These are phyloP conservation scores for Epizoanthus fatuus DNA, from an alignment of 92 coral and sea anemone genomes.

Conservation along the genomic window DNA sequence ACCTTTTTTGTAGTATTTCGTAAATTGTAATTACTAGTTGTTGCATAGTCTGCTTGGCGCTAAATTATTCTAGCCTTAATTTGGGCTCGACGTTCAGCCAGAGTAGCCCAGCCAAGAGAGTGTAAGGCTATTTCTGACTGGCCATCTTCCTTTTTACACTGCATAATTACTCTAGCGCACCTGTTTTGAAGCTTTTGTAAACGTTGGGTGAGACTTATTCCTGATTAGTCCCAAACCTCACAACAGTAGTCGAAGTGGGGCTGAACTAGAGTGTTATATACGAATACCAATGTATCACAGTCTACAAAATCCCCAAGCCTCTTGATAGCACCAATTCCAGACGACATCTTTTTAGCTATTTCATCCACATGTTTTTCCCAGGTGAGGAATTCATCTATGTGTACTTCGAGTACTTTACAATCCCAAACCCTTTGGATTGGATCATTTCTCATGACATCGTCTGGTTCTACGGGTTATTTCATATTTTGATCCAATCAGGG, in stretches of 20 bases:
- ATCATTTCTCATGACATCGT: too few relatives aligned
- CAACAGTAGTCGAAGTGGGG: conserved; percentile 51
- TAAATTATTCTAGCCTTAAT: too few relatives aligned
- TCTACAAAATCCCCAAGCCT: conserved; percentile 49
- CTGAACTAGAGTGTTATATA: conserved; percentile 48
- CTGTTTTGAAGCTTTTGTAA: conserved; percentile 49
- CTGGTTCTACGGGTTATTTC: too few relatives aligned
- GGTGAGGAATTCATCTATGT: not conserved
- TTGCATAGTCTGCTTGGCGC: too few relatives aligned
- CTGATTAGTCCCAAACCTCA: conserved; percentile 48
- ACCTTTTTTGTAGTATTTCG: too few relatives aligned
- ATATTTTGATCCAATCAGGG: not conserved
- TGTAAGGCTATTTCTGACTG: conserved; percentile 13
- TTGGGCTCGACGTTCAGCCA: too few relatives aligned
- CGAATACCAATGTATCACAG: conserved; percentile 41
- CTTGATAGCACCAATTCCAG: not conserved
- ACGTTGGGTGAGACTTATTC: conserved; percentile 30
- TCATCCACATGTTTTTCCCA: too few relatives aligned
- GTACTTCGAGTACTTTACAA: not conserved
- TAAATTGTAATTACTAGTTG: too few relatives aligned
- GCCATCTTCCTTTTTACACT: conserved; percentile 48
- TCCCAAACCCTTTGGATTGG: not conserved
- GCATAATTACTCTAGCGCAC: conserved; percentile 44
- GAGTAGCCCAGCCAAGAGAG: too few relatives aligned
- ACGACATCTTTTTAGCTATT: too few relatives aligned